Base-by-base conservation (phyloP, 2,113 vertebrate species). In the Ptychochromis oligacanthus region DNA sequence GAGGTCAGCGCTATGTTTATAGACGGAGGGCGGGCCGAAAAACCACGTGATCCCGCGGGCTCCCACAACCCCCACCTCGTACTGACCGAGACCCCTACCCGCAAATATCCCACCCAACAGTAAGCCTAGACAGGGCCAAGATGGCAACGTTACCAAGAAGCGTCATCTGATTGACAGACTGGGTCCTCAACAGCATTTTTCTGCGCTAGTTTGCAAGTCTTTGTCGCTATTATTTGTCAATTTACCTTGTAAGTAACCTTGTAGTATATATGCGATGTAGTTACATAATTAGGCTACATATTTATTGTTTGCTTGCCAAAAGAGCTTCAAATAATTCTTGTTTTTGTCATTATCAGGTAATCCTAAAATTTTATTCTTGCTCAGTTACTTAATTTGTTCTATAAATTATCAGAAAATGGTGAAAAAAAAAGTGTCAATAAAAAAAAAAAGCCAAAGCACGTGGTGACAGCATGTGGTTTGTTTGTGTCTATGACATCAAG, bases 1-100 rank as follows among this genome's bases (percentile, higher is more conserved):
- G 87, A 56, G 77, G 80, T 36, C 84, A 75, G 74, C 6, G 83
- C 54, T 77, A 20, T 91, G 88, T 93, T 94, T 94, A 95, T 93
- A 80, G 86, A 70, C 57, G 0, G 81, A 91, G 40, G 80, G 77
- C 36, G 57, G 57, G 77, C 56, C 57, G 17, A 18, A 46, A 38
- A n/a, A 24, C 65, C 93, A 95, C 91, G 93, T 94, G 92, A 93
- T 78, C 10, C 64, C 65, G 57, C 76, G 60, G 60, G 49, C 22
- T 26, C 57, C 3, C 34, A 3, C 61, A 3, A 0, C 24, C 2
- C 24, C 85, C 15, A 64, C 74, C 58, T 24, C 17, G 75, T 61
- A 43, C 46, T 57, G 40, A 20, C 58, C 38, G 54, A 28, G 77
- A 72, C 65, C 34, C 52, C 12, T 46, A 18, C 74, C 38, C 34